A percentile compares a stretch with the other conserved stretches of the same genome.
phyloP scores from a whole-genome alignment of 1,140 invertebrate genomes.

The Drosophila azteca region DNA sequence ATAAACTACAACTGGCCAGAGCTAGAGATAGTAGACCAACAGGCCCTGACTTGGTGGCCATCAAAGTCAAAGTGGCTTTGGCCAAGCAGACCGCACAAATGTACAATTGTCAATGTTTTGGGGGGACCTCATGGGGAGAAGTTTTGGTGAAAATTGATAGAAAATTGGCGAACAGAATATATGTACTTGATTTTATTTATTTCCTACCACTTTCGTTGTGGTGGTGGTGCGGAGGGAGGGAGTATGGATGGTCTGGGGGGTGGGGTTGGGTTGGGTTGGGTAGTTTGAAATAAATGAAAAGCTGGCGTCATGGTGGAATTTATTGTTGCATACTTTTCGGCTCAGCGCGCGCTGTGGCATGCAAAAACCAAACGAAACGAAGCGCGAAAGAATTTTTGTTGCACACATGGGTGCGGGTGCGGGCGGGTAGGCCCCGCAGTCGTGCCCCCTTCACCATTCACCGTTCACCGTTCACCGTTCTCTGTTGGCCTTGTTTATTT shows the following conservation, averaged over 20 bases:
- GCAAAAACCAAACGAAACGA: slow-evolving; percentile 17
- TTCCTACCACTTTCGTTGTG: slow-evolving; percentile 1
- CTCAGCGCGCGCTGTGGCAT: slow-evolving; percentile 66
- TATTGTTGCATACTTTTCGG: slow-evolving; percentile 80
- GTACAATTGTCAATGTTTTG: slow-evolving; percentile 63
- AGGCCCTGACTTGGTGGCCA: slow-evolving; percentile 22
- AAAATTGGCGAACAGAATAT: slow-evolving; percentile 73
- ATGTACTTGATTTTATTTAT: slow-evolving; percentile 51
- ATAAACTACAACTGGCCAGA: slow-evolving; percentile 54
- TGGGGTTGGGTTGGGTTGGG: too few species aligned
- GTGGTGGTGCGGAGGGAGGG: background rate
- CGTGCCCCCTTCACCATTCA: background rate
- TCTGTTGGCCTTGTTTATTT: slow-evolving; percentile 66
- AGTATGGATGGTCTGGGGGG: background rate
- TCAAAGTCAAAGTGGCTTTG: slow-evolving; percentile 40
- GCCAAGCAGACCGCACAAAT: slow-evolving; percentile 49
- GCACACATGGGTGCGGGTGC: slow-evolving; percentile 41
- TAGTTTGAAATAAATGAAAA: slow-evolving; percentile 64
- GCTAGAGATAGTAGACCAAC: slow-evolving; percentile 11
- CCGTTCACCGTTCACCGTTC: background rate
- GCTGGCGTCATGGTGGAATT: slow-evolving; percentile 58
- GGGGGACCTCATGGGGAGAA: background rate
- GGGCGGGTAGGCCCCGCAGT: slow-evolving; percentile 10
- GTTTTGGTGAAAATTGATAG: slow-evolving; percentile 63
- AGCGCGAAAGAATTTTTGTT: slow-evolving; percentile 35